phyloP scores from a whole-genome alignment of 2,888 invertebrate species.

The Polydrusus cervinus region DNA sequence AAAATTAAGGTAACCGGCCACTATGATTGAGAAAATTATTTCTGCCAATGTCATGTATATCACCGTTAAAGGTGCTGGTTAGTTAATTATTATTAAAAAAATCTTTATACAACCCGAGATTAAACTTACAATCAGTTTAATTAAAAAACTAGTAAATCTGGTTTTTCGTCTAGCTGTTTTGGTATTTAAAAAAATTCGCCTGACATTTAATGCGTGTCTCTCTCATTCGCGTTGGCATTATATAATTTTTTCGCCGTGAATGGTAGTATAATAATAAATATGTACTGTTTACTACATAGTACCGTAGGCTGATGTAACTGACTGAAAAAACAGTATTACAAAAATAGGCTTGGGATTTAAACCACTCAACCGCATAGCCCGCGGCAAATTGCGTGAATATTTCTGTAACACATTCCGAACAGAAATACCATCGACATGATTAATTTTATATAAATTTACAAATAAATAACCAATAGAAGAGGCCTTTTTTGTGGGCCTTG shows the following conservation, averaged over 20 bases:
- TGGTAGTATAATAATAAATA: neutral
- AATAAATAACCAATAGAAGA: slow-evolving; percentile 45
- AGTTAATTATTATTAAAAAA: no score
- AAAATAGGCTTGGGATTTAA: slow-evolving; percentile 16
- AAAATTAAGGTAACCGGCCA: no score
- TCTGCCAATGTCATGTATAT: no score
- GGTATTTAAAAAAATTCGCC: no score
- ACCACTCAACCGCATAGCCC: slow-evolving; percentile 14
- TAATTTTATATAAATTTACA: slow-evolving; percentile 48
- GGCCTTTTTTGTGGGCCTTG: slow-evolving; percentile 2
- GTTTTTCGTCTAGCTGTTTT: neutral
- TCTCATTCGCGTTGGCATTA: neutral
- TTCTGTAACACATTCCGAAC: slow-evolving; percentile 49
- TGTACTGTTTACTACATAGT: neutral
- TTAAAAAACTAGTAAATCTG: neutral
- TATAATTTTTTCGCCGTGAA: neutral
- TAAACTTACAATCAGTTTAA: no score
- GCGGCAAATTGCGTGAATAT: slow-evolving; percentile 21
- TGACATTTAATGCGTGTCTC: neutral
- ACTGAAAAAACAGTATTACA: slow-evolving; percentile 7
- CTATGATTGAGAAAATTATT: no score
- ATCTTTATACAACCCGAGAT: no score
- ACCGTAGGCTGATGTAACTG: neutral
- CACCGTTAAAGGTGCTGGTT: no score
- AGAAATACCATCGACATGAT: slow-evolving; percentile 35